A percentile compares a stretch with the other conserved stretches of the same genome.
These are phyloP conservation scores for Tangara arthus DNA, from an alignment of 2,797 vertebrate genomes.

Conservation along the genomic window DNA sequence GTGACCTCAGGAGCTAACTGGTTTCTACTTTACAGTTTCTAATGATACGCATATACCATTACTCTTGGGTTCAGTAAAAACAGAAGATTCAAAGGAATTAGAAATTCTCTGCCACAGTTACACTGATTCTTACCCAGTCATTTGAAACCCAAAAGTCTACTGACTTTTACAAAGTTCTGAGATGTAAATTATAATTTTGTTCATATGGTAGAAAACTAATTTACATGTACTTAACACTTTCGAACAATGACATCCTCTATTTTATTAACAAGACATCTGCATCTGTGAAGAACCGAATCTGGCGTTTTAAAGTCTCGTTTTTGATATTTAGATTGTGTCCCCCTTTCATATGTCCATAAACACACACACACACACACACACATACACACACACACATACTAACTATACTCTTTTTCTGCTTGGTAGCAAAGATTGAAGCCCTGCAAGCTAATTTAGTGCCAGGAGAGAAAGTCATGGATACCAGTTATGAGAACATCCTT, in stretches of 20 bases:
- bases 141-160: background rate
- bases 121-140: rapidly evolving
- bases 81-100: background rate
- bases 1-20: background rate
- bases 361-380: background rate
- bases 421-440: background rate
- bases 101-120: background rate
- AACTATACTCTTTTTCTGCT: background rate
- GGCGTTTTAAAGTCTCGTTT: background rate
- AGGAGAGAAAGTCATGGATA: background rate
- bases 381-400: background rate
- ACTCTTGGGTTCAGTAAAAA: background rate
- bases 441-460: background rate
- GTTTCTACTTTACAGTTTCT: background rate
- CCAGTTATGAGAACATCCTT: rapidly evolving
- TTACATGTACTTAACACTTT: background rate
- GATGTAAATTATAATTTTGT: background rate
- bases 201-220: background rate
- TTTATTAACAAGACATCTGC: background rate
- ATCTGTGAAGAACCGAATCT: background rate
- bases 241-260: background rate
- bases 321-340: background rate
- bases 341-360: background rate
- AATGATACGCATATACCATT: background rate
- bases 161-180: background rate